Base-by-base conservation (phyloP, 2,797 vertebrate genomes). In the Muscicapa striata region DNA sequence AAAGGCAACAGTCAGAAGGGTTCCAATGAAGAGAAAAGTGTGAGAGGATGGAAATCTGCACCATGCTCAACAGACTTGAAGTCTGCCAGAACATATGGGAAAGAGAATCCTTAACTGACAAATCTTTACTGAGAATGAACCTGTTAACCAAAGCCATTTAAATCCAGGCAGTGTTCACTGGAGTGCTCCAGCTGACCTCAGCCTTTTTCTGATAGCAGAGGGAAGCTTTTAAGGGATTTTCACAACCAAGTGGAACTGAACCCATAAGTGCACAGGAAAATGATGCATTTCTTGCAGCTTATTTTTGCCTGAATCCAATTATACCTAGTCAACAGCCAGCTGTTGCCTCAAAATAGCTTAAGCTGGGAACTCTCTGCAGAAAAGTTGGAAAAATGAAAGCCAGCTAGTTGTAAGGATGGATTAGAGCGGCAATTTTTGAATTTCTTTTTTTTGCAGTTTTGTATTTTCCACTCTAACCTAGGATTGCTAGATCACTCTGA, bases 111-210 rank as follows among this genome's bases (percentile, higher is more conserved):
- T 76, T 68, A 67, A 54, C 38, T 82, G 68, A 80, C 45, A 80
- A 79, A 63, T 80, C 75, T 74, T 59, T 52, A 18, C 77, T 61
- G 52, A 84, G 74, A 64, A 90, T 74, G 52, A 90, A 81, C 72
- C 61, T 90, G 61, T 82, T 92, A 95, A 69, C 48, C 57, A 87
- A 52, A 76, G 81, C n/a, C 64, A 76, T 84, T 82, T 94, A 84
- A 94, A 92, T 82, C 62, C 61, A 92, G 61, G 27, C 45, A 32
- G 23, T 40, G 48, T 24, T 88, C 90, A 41, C 51, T 45, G 46
- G 48, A 89, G 63, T 63, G 67, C 40, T 84, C 69, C 64, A 54
- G 22, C 41, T 58, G 57, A 86, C 74, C 89, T 89, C 73, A 91
- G 45, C 54, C 14, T 63, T 89, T 86, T 84, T 46, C 32, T 4